Base-by-base conservation (phyloP, 2,797 vertebrate genomes). In the Leptoclinus maculatus region DNA sequence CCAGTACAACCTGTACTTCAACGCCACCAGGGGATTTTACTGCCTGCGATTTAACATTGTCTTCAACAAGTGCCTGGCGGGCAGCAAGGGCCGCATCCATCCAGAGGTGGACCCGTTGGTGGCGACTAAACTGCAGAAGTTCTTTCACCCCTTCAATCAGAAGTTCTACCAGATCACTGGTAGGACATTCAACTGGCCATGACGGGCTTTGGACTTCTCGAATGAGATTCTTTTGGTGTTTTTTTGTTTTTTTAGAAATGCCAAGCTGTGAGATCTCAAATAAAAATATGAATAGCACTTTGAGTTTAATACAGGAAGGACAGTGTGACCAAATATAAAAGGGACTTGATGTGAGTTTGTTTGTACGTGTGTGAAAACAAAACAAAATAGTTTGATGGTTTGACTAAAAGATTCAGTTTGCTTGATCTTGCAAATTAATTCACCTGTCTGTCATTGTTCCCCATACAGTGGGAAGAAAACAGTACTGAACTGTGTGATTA, bases 81-180 rank as follows among this genome's bases (percentile, higher is more conserved):
- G 97, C 93, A 99, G 97, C 96, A 99, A 99, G 92, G 98, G 98
- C 62, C 96, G 97, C 86, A 97, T 95, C 83, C 98, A 99, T 90
- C 97, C 98, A 0, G 96, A 97, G 80, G 97, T 99, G 78, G 96
- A 97, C 82, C 90, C 95, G 19, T 95, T 96, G 71, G 97, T 98
- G 86, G 91, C 98, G 93, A 96, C 95, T 80, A 98, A 98, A 95
- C 95, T 99, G 89, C 96, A 95, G 90, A 96, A 94, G 88, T 99
- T 99, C 95, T 99, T 98, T 94, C 97, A 98, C 83, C 97, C 97
- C 71, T 99, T 98, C 89, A 99, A 99, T 96, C 97, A 98, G 93
- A 99, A 98, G 91, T 98, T 99, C 93, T 99, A 97, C 92, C 97
- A 98, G 95, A 97, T 99, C 91, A 98, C 96, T n/a, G 97, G 97